Evolutionary conservation across 2,888 invertebrate species (phyloP).

Genomic region (Ochropleura leucogaster): DNA sequence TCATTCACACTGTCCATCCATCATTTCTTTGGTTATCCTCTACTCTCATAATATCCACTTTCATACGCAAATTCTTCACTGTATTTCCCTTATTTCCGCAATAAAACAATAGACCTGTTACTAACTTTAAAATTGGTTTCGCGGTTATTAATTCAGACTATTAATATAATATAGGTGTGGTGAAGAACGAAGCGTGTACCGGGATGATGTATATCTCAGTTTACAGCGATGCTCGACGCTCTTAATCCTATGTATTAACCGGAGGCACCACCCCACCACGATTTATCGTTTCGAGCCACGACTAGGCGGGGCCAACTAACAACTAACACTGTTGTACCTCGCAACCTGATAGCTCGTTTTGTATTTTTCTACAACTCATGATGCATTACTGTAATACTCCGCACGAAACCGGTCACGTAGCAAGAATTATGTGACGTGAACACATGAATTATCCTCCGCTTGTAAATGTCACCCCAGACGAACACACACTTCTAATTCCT

Average conservation of each 20-base stretch:
- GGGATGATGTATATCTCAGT: slow-evolving; percentile 79
- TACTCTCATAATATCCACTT: too few relatives aligned
- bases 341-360: slow-evolving; percentile 75
- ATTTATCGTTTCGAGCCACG: slow-evolving; percentile 80
- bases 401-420: slow-evolving; percentile 64
- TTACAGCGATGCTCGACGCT: slow-evolving; percentile 78
- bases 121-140: slow-evolving; percentile 56
- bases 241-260: slow-evolving; percentile 83
- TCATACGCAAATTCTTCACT: too few relatives aligned
- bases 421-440: slow-evolving; percentile 62
- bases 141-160: slow-evolving; percentile 66
- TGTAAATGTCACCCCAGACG: slow-evolving; percentile 53
- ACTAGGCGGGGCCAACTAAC: slow-evolving; percentile 75
- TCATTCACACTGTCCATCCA: too few relatives aligned
- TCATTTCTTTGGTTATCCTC: too few relatives aligned
- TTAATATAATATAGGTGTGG: slow-evolving; percentile 69
- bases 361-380: slow-evolving; percentile 68
- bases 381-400: slow-evolving; percentile 64
- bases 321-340: slow-evolving; percentile 77
- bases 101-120: slow-evolving; percentile 47
- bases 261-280: slow-evolving; percentile 77
- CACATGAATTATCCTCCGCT: slow-evolving; percentile 62
- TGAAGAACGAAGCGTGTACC: slow-evolving; percentile 67
- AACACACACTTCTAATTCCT: slow-evolving; percentile 37
- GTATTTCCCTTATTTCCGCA: not conserved